Percentiles rank a stretch among this genome's conserved stretches.
Evolutionary conservation across 1,140 invertebrate genomes (phyloP).

Genomic region (Megathymus violae): DNA sequence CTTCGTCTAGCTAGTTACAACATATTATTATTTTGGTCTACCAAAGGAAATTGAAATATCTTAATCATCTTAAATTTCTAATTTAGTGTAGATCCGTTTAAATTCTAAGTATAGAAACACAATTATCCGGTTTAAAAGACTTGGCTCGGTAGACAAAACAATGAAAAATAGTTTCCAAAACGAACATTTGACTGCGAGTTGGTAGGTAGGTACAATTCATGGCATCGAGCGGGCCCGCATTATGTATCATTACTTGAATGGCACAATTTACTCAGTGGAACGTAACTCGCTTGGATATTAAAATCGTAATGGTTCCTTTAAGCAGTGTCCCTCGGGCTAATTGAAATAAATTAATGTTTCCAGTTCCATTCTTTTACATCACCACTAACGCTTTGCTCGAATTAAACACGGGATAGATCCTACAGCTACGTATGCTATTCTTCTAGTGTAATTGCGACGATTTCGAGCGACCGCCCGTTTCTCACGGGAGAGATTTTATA

Average conservation of each 20-base stretch:
- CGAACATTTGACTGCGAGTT: neutral
- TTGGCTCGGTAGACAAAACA: too few relatives aligned
- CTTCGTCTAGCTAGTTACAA: neutral
- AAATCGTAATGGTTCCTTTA: conserved; percentile 68
- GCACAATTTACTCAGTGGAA: conserved; percentile 66
- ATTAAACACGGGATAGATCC: neutral
- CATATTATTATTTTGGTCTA: conserved; percentile 7
- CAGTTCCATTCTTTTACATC: conserved; percentile 3
- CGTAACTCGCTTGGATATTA: conserved; percentile 62
- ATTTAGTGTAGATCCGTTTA: too few relatives aligned
- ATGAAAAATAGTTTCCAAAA: neutral
- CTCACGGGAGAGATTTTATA: conserved; percentile 42
- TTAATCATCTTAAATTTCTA: too few relatives aligned
- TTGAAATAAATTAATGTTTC: conserved; percentile 11
- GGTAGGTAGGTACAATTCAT: conserved; percentile 43
- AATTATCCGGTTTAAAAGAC: too few relatives aligned
- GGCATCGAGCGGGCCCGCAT: conserved; percentile 65
- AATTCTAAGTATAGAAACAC: too few relatives aligned
- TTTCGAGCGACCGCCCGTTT: conserved; percentile 7
- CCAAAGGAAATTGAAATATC: too few relatives aligned
- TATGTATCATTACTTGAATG: conserved; percentile 79
- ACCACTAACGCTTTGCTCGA: neutral
- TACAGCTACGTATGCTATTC: neutral
- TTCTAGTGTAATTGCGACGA: conserved; percentile 1
- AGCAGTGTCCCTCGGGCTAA: conserved; percentile 39